A percentile compares a stretch with the other conserved stretches of the same genome.
Evolutionary conservation across 2,113 vertebrate species (phyloP).

Genomic region (Climacteris rufus): DNA sequence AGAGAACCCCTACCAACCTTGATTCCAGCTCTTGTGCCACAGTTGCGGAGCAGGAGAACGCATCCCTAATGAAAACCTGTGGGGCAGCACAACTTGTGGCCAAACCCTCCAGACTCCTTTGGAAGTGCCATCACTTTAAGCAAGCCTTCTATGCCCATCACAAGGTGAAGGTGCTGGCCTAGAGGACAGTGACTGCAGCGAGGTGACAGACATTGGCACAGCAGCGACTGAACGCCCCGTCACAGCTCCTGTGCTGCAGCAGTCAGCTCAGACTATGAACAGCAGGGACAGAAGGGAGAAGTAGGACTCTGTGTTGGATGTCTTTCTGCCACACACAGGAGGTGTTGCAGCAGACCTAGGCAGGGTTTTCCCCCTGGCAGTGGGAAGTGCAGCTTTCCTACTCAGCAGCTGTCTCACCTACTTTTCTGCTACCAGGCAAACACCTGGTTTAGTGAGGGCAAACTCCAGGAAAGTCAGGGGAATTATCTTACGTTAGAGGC

Average conservation of each 20-base stretch:
- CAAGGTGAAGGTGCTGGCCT: not conserved
- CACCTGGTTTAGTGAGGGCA: not conserved
- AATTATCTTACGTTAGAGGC: not conserved
- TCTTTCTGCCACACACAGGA: not conserved
- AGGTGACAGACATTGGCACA: not conserved
- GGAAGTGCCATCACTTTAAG: not conserved
- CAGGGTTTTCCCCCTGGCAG: not conserved
- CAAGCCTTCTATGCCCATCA: not conserved
- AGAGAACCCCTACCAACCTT: rapidly evolving
- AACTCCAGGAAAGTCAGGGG: not conserved
- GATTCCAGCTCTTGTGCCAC: not conserved
- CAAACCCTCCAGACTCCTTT: not conserved
- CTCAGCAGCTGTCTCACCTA: not conserved
- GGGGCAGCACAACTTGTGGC: not conserved
- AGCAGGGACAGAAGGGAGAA: not conserved
- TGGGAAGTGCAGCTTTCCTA: not conserved
- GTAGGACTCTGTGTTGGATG: not conserved
- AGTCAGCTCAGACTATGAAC: not conserved
- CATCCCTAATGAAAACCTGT: not conserved
- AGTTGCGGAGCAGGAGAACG: rapidly evolving
- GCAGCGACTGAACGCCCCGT: not conserved
- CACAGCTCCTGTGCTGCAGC: not conserved
- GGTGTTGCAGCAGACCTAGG: not conserved
- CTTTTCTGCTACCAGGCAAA: not conserved
- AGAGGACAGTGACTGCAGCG: not conserved